A percentile compares a stretch with the other conserved stretches of the same genome.
Conservation (phyloP, 2,113 vertebrate genomes). For the Boulengeromyrus knoepffleri region DNA sequence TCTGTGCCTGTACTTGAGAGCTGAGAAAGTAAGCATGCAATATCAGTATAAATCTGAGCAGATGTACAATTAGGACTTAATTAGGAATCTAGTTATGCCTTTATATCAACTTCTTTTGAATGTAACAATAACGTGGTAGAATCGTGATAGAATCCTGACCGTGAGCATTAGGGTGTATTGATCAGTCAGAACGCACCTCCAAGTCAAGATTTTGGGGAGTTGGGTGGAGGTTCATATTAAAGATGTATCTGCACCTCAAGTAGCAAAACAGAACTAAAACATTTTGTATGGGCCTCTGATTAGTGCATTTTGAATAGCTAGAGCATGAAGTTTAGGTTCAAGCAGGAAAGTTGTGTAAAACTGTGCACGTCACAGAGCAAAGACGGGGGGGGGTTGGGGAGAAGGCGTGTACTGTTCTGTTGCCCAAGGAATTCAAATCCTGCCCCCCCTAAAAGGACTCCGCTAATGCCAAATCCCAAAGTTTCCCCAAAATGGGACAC, state of each 20-base stretch:
- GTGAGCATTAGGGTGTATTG: background rate
- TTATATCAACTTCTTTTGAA: background rate
- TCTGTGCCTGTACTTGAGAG: background rate
- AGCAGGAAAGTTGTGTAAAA: background rate
- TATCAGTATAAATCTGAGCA: background rate
- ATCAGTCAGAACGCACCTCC: background rate
- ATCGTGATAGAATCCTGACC: background rate
- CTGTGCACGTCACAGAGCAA: background rate
- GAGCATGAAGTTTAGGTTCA: background rate
- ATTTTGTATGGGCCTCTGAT: background rate
- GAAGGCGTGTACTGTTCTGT: background rate
- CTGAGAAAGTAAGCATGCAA: background rate
- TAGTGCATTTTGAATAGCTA: background rate
- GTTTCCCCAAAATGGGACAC: background rate
- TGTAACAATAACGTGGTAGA: background rate
- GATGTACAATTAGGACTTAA: background rate
- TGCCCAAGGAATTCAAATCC: constrained; percentile 1
- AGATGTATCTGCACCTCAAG: background rate
- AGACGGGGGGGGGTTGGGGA: background rate
- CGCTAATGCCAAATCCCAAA: background rate
- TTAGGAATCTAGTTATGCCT: background rate
- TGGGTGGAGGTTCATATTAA: background rate
- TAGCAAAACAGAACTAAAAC: background rate
- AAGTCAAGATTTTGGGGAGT: background rate
- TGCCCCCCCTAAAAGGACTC: background rate